A percentile compares a stretch with the other conserved stretches of the same genome.
These are phyloP conservation scores for Zaprionus bogoriensis DNA, from an alignment of 2,888 invertebrate genomes.

Conservation along the genomic window DNA sequence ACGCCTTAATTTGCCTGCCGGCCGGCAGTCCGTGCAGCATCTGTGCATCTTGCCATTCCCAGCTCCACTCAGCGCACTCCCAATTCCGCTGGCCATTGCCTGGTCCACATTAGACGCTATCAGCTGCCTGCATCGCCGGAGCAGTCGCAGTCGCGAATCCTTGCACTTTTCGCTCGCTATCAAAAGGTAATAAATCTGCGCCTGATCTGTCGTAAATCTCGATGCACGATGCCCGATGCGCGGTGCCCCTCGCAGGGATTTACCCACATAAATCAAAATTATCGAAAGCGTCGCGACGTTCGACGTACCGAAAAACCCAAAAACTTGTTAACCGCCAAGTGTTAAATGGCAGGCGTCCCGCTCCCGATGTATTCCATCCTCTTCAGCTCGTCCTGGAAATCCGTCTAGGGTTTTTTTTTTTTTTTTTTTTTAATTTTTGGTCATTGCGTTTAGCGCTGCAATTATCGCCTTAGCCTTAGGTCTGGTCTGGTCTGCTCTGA, in stretches of 20 bases:
- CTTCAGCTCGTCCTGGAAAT: too few species aligned
- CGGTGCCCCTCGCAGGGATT: slow-evolving; percentile 81
- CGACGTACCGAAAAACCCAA: background rate
- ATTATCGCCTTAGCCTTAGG: slow-evolving; percentile 74
- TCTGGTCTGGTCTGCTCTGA: too few species aligned
- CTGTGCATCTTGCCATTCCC: background rate
- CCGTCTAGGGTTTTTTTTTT: background rate
- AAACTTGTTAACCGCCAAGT: slow-evolving; percentile 67
- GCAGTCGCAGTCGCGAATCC: slow-evolving; percentile 45
- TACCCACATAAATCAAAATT: slow-evolving; percentile 82
- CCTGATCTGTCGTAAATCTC: slow-evolving; percentile 82
- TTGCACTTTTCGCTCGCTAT: slow-evolving; percentile 60
- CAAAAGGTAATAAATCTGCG: slow-evolving; percentile 81
- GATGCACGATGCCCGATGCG: slow-evolving; percentile 74
- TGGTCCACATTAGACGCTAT: slow-evolving; percentile 2
- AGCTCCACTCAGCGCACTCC: background rate
- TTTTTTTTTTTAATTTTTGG: slow-evolving; percentile 36
- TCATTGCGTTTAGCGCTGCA: slow-evolving; percentile 67
- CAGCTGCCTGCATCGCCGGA: slow-evolving; percentile 20
- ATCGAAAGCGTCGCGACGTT: slow-evolving; percentile 67
- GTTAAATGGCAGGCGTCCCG: slow-evolving; percentile 59
- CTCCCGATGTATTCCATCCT: background rate
- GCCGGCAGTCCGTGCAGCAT: too few species aligned
- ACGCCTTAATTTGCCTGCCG: too few species aligned
- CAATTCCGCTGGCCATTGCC: background rate